A percentile compares a stretch with the other conserved stretches of the same genome.
phyloP scores from a whole-genome alignment of 2,888 invertebrate species.

The Digitonthophagus gazella region DNA sequence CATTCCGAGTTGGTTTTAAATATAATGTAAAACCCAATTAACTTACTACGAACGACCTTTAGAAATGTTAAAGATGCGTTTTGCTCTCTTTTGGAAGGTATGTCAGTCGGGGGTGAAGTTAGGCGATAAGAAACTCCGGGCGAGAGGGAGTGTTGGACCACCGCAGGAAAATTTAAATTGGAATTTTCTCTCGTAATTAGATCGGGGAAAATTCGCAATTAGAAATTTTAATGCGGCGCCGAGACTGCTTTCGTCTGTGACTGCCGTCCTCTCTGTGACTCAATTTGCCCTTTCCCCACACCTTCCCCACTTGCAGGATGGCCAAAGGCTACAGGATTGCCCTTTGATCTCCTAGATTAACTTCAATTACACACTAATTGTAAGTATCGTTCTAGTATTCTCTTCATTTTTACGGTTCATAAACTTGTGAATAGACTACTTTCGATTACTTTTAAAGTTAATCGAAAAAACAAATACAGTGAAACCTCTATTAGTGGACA shows the following conservation, averaged over 20 bases:
- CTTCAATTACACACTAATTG: not conserved
- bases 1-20: not conserved
- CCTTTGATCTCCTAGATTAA: not conserved
- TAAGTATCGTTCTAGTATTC: not conserved
- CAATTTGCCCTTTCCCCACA: not conserved
- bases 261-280: not conserved
- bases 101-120: not conserved
- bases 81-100: not conserved
- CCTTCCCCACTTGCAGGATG: not conserved
- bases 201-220: slow-evolving; percentile 5
- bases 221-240: slow-evolving; percentile 10
- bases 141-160: not conserved
- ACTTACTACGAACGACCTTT: not conserved
- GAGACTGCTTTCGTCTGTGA: not conserved
- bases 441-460: no score
- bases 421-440: not conserved
- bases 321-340: not conserved
- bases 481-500: no score
- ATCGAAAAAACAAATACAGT: not conserved
- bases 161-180: slow-evolving; percentile 13
- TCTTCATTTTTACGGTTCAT: not conserved
- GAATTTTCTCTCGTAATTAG: slow-evolving; percentile 7
- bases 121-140: not conserved
- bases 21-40: not conserved
- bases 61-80: not conserved